Percentiles rank a stretch among this genome's conserved stretches.
Evolutionary conservation across 2,113 vertebrate species (phyloP).

Genomic region (Muscicapa adusta): DNA sequence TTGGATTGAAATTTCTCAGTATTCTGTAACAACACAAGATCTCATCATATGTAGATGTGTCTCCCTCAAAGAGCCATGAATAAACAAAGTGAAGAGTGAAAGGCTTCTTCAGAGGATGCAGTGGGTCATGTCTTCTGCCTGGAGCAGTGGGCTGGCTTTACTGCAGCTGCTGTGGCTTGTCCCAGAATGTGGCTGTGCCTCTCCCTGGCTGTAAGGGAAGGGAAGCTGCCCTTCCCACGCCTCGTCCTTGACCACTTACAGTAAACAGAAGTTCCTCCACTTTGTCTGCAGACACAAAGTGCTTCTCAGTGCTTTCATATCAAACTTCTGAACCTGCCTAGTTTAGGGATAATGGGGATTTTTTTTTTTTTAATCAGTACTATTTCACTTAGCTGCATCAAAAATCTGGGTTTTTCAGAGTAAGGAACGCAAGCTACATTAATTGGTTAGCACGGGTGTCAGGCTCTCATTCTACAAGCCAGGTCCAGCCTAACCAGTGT

Average conservation of each 20-base stretch:
- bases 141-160: not conserved
- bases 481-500: no score
- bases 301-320: not conserved
- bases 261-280: not conserved
- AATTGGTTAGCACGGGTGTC: no score
- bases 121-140: not conserved
- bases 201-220: not conserved
- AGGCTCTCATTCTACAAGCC: no score
- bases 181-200: not conserved
- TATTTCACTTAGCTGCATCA: no score
- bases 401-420: no score
- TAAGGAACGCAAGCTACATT: no score
- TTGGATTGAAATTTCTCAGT: not conserved
- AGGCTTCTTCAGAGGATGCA: not conserved
- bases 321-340: not conserved
- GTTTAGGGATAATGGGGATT: no score
- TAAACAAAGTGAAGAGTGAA: not conserved
- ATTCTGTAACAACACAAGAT: not conserved
- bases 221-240: not conserved
- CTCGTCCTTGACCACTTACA: no score
- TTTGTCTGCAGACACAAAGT: not conserved
- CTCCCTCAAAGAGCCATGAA: not conserved
- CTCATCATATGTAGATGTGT: rapidly evolving
- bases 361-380: no score
- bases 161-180: not conserved